Evolutionary conservation across 2,113 vertebrate species (phyloP).

Genomic region (Rhadina sibilatrix): DNA sequence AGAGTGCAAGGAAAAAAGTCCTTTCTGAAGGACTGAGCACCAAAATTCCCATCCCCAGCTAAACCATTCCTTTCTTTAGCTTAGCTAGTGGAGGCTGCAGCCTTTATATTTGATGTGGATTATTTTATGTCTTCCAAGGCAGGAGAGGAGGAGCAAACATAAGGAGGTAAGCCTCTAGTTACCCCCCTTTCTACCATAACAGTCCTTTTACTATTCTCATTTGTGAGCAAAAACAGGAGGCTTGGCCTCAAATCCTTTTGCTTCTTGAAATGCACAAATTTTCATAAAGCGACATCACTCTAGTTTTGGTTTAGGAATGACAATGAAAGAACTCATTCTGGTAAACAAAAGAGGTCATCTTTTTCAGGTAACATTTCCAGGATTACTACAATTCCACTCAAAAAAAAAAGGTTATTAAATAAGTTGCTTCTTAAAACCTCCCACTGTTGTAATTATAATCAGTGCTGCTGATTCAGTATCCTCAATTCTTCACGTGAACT

Average conservation of each 20-base stretch:
- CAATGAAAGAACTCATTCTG: background rate
- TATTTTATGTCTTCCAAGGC: background rate
- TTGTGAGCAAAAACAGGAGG: background rate
- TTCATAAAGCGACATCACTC: background rate
- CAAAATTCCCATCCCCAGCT: background rate
- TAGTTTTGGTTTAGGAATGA: background rate
- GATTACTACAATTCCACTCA: background rate
- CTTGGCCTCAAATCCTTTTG: background rate
- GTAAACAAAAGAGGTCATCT: background rate
- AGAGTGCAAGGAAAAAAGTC: background rate
- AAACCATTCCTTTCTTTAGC: background rate
- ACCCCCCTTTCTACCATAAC: background rate
- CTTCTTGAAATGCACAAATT: background rate
- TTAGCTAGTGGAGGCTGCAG: background rate
- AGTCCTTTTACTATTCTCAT: background rate
- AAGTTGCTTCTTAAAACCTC: background rate
- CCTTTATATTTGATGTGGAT: background rate
- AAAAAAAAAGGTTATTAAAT: background rate
- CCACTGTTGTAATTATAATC: background rate
- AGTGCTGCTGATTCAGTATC: background rate
- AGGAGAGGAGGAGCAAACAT: background rate
- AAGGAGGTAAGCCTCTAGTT: background rate
- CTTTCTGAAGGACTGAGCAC: background rate
- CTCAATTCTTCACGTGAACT: background rate
- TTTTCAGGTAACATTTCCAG: background rate